These are phyloP conservation scores for Rhopalosiphum maidis DNA, from an alignment of 1,140 invertebrate genomes.

Conservation along the genomic window DNA sequence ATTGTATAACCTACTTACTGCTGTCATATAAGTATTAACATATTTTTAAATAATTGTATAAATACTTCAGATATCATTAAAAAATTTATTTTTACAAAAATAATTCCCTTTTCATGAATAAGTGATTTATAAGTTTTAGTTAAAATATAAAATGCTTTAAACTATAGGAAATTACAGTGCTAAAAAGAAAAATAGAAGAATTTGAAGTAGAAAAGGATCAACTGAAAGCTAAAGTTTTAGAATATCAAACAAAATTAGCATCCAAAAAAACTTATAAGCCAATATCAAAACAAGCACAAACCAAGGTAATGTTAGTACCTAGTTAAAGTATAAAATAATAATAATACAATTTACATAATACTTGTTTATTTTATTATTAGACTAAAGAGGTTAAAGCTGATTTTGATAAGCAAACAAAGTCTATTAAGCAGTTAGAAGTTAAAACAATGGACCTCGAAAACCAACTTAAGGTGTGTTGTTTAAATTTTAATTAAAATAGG, in stretches of 20 bases:
- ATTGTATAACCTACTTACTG: background rate
- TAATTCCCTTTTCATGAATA: background rate
- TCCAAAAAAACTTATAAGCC: constrained; percentile 59
- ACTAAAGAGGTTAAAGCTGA: constrained; percentile 53
- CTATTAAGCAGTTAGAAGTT: constrained; percentile 45
- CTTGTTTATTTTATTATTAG: background rate
- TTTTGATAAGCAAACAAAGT: constrained; percentile 39
- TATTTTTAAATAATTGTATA: background rate
- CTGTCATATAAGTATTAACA: background rate
- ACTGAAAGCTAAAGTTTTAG: constrained; percentile 77
- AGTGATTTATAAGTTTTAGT: background rate
- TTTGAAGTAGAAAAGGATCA: constrained; percentile 80
- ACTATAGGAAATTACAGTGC: constrained; percentile 76
- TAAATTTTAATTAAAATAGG: background rate
- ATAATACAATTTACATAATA: background rate
- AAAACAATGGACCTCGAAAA: constrained; percentile 39
- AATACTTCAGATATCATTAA: background rate
- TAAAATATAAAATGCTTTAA: background rate
- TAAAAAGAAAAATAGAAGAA: constrained; percentile 83
- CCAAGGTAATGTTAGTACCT: constrained; percentile 22
- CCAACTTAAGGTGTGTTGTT: constrained; percentile 35
- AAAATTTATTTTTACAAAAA: background rate
- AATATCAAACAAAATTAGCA: constrained; percentile 75
- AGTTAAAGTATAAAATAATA: background rate
- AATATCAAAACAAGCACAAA: background rate